Evolutionary conservation across 2,888 invertebrate species (phyloP).

Genomic region (Chloromyia formosa): DNA sequence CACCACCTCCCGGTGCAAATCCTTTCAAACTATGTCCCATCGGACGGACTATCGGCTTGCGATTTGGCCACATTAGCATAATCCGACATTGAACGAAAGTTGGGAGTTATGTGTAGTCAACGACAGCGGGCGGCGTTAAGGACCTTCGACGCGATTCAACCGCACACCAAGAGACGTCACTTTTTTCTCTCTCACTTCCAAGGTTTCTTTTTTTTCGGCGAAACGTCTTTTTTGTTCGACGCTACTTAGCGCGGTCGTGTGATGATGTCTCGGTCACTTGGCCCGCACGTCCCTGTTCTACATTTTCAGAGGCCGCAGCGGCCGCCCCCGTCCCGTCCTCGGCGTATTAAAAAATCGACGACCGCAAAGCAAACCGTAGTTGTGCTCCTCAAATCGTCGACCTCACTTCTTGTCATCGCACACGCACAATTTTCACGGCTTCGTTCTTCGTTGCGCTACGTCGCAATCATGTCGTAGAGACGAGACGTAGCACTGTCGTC

Average conservation of each 20-base stretch:
- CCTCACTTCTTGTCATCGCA: background rate
- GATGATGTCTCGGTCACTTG: background rate
- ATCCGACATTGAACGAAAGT: background rate
- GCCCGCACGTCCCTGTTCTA: slow-evolving; percentile 27
- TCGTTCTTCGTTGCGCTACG: background rate
- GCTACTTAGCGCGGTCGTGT: background rate
- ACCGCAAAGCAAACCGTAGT: background rate
- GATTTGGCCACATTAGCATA: background rate
- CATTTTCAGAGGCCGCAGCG: slow-evolving; percentile 23
- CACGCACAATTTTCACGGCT: background rate
- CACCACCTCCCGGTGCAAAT: slow-evolving; percentile 10
- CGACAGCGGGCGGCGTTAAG: too few relatives aligned
- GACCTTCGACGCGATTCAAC: background rate
- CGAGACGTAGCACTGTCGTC: too few relatives aligned
- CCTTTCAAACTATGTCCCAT: background rate
- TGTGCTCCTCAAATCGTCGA: background rate
- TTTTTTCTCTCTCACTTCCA: slow-evolving; percentile 30
- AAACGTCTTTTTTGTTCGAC: background rate
- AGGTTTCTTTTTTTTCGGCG: slow-evolving; percentile 22
- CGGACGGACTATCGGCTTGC: background rate
- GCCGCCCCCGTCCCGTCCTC: slow-evolving; percentile 29
- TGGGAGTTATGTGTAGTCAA: too few relatives aligned
- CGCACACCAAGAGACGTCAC: slow-evolving; percentile 3
- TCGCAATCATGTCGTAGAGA: background rate
- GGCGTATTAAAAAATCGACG: background rate